Evolutionary conservation across 2,888 invertebrate genomes (phyloP), one percentile per base, ranked within the genome.

Genomic region (Drosophila atroscutellata): DNA sequence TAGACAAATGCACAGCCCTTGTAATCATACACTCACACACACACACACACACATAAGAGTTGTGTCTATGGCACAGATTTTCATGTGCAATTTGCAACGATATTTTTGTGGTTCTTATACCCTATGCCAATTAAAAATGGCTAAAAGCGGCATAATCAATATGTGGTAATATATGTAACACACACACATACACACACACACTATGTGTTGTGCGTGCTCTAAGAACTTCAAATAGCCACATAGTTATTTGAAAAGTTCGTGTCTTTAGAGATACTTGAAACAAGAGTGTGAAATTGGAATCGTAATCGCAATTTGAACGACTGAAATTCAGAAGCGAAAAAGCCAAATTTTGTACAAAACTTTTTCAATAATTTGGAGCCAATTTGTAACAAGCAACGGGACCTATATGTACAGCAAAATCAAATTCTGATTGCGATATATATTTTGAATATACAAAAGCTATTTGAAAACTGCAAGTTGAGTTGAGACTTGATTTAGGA

Each of bases 21-120:
- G 61, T 63, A 70, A 32, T 55, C 71, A 77, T 39, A 73, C 56
- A 80, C 15, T 34, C 42, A 60, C 54, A 52, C 49, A 70, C 26
- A 34, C 39, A 34, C 37, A 59, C 50, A 49, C 37, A 39, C 55
- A 50, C 45, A 20, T 45, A 54, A 50, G 50, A 67, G 56, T 59
- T 66, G 81, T 79, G 80, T 70, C 78, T 87, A 72, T 82, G 66
- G 32, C 78, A 67, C 63, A 80, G 83, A 87, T 87, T 85, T 83
- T 71, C 57, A 78, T 71, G 71, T 63, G 70, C 49, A 72, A 57
- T 73, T 79, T 75, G 36, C 63, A 55, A 66, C 67, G 49, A 62
- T 58, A 67, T 61, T 64, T 26, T 60, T n/a, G 36, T 32, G n/a
- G 20, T 60, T 51, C 24, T 18, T 28, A 28, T 55, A 50, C 32